A percentile compares a stretch with the other conserved stretches of the same genome.
phyloP scores from a whole-genome alignment of 2,113 vertebrate species.

The Delphinus delphis region DNA sequence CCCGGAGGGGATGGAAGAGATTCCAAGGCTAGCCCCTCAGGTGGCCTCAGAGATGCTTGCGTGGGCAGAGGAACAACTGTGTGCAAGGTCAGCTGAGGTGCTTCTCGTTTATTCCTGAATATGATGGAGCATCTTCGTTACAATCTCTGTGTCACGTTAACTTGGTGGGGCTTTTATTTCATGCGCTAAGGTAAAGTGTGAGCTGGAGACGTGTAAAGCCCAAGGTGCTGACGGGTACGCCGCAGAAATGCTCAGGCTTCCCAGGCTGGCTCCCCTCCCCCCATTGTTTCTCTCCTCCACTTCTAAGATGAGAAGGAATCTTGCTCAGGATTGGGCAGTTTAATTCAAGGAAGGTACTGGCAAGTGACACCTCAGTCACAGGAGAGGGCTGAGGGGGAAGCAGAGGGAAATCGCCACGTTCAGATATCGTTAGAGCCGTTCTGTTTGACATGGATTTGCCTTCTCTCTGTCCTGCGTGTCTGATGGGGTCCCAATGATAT shows the following conservation, averaged over 20 bases:
- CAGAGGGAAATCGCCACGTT: not conserved
- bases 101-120: not conserved
- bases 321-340: not conserved
- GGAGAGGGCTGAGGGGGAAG: not conserved
- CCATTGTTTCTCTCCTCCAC: not conserved
- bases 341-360: not conserved
- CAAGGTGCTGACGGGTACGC: not conserved
- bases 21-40: not conserved
- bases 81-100: not conserved
- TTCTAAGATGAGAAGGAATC: not conserved
- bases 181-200: not conserved
- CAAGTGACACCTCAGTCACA: not conserved
- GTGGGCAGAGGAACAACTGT: not conserved
- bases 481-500: not conserved
- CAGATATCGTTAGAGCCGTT: not conserved
- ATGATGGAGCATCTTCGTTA: not conserved
- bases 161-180: not conserved
- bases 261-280: not conserved
- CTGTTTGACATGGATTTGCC: not conserved
- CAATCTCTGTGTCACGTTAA: not conserved
- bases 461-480: not conserved
- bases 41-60: not conserved
- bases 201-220: not conserved
- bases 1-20: not conserved
- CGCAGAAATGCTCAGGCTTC: not conserved